phyloP scores from a whole-genome alignment of 2,113 vertebrate species.

The Muscicapa adusta region DNA sequence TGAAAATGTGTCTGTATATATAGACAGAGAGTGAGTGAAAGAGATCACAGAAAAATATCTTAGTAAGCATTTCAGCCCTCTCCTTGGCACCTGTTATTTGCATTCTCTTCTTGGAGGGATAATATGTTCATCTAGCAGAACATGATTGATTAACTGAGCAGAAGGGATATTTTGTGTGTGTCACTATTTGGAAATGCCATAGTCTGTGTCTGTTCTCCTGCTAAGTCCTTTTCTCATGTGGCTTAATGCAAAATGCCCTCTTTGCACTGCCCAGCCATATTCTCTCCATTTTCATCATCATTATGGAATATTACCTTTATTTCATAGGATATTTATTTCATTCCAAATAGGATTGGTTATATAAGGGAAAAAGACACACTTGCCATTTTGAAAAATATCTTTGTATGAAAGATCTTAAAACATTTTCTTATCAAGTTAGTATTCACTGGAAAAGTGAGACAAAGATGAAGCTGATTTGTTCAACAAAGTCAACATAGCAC shows the following conservation, averaged over 20 bases:
- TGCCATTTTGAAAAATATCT: neutral
- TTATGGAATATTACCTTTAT: neutral
- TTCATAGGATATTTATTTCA: neutral
- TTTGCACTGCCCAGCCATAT: neutral
- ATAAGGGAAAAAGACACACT: neutral
- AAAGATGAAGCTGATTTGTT: neutral
- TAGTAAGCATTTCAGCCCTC: constrained; percentile 33
- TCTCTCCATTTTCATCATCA: neutral
- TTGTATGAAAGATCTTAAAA: neutral
- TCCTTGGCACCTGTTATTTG: constrained; percentile 12
- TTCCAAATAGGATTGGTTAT: neutral
- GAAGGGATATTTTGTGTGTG: constrained; percentile 7
- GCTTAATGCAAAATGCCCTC: neutral
- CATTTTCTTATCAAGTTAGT: neutral
- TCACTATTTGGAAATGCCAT: constrained; percentile 5
- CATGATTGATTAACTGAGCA: constrained; percentile 45
- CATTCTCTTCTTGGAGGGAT: constrained; percentile 27
- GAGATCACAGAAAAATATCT: constrained; percentile 10
- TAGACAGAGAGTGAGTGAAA: neutral
- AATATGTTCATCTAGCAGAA: constrained; percentile 27
- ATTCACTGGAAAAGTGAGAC: neutral
- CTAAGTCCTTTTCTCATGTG: neutral
- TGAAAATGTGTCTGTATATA: neutral
- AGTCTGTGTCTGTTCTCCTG: neutral
- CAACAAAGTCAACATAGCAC: neutral